Base-by-base conservation (phyloP, 2,888 invertebrate genomes). In the Stenotaenia linearis region DNA sequence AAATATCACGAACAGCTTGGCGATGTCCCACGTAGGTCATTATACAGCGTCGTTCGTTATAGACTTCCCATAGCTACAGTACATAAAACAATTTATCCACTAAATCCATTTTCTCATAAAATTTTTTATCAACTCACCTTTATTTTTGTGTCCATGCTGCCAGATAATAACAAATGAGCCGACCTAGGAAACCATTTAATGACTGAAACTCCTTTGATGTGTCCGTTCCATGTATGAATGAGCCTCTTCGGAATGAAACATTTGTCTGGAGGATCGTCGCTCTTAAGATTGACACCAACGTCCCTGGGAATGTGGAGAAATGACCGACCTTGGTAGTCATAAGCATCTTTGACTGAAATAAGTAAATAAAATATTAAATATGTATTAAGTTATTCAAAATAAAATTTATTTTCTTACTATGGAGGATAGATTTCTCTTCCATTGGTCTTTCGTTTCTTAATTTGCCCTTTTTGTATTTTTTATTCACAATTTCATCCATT, bases 171-270 rank as follows among this genome's bases (percentile, higher is more conserved):
- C 80, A 99, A 90, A 87, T 99, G 99, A 0, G 97, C 98, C 0
- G 96, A 94, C 82, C 90, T 89, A 0, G 99, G 99, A 84, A 97
- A 94, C 95, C 97, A 98, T 80, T 96, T 91, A 81, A 96, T 95
- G 0, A 95, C 93, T 0, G 98, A 93, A 84, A 99, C 92, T 75
- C 97, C 97, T 87, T 98, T 98, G 25, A 94, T 94, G 88, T 99
- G 99, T 0, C 98, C 98, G 82, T 93, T 91, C 97, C 97, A 98
- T 0, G 96, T 96, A 87, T 96, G 96, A 82, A 98, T 93, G 85
- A 95, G 94, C 0, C 95, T 91, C 89, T 98, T 98, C 5, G 98
- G 98, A 79, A 98, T 88, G 87, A 97, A 98, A 86, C 98, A 98
- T 84, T 94, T 93, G 80, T 96, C 94, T 0, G 99, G 99, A 23